A percentile compares a stretch with the other conserved stretches of the same genome.
Evolutionary conservation across 2,888 invertebrate species (phyloP).

Genomic region (Tiliacea aurago): DNA sequence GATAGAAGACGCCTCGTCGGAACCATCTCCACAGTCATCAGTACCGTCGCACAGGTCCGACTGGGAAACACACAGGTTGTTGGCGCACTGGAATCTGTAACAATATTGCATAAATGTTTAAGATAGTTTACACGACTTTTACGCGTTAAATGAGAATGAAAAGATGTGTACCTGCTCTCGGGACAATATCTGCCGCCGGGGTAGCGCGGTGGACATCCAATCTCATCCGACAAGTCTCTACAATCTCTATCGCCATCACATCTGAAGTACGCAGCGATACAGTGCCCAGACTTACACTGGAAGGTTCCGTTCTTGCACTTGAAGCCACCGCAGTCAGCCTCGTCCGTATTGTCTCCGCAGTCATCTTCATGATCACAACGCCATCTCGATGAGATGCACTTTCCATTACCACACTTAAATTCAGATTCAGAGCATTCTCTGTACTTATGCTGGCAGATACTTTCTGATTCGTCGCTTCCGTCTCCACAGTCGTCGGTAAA

Average conservation of each 20-base stretch:
- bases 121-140: not conserved
- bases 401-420: conserved; percentile 96
- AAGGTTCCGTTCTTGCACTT: conserved; percentile 97
- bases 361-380: conserved; percentile 99
- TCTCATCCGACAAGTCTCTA: conserved; percentile 96
- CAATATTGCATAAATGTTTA: not conserved
- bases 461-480: conserved; percentile 96
- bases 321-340: conserved; percentile 95
- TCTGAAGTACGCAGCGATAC: conserved; percentile 96
- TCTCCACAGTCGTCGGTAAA: conserved; percentile 99
- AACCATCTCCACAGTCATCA: conserved; percentile 97
- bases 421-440: conserved; percentile 98
- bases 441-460: conserved; percentile 95
- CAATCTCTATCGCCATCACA: conserved; percentile 98
- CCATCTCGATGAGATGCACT: conserved; percentile 98
- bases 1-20: conserved; percentile 95
- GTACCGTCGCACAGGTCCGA: conserved; percentile 98
- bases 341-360: conserved; percentile 98
- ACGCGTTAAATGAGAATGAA: not conserved
- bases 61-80: conserved; percentile 97
- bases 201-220: conserved; percentile 96
- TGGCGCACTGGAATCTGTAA: conserved; percentile 96
- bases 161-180: conserved; percentile 90
- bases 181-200: conserved; percentile 97
- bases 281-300: conserved; percentile 98